phyloP scores from a whole-genome alignment of 2,888 invertebrate genomes.

The Rhingia rostrata region DNA sequence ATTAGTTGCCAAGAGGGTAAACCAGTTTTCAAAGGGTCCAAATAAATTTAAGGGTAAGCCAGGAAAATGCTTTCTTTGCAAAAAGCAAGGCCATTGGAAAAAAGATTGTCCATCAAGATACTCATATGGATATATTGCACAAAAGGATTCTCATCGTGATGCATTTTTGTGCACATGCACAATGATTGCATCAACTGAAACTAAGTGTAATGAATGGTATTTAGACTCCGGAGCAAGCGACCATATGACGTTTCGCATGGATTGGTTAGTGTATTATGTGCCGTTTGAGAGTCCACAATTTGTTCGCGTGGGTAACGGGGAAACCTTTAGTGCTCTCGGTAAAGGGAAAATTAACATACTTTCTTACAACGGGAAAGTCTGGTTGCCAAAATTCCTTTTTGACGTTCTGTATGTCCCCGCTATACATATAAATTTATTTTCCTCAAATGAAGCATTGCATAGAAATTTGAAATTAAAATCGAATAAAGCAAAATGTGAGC shows the following conservation, averaged over 20 bases:
- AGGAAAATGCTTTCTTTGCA: conserved; percentile 70
- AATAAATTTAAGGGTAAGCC: conserved; percentile 23
- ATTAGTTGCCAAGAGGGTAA: conserved; percentile 14
- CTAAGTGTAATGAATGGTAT: conserved; percentile 48
- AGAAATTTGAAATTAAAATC: conserved; percentile 57
- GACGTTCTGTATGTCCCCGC: conserved; percentile 72
- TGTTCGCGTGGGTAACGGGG: conserved; percentile 20
- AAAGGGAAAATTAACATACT: conserved; percentile 63
- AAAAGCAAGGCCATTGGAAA: too few species aligned
- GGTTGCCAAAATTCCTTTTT: conserved; percentile 53
- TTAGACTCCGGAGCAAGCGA: conserved; percentile 69
- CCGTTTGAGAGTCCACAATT: neutral
- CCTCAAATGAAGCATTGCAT: conserved; percentile 65
- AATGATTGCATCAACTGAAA: conserved; percentile 5
- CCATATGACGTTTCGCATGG: conserved; percentile 48
- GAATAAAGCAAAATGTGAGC: conserved; percentile 21
- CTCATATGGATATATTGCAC: neutral
- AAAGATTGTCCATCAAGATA: conserved; percentile 55
- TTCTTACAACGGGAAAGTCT: conserved; percentile 7
- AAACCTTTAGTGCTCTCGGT: conserved; percentile 41
- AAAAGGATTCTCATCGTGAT: neutral
- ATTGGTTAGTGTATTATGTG: conserved; percentile 33
- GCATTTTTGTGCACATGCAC: conserved; percentile 22
- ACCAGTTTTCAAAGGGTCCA: conserved; percentile 6
- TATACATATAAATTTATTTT: conserved; percentile 73